Percentiles rank a stretch among this genome's conserved stretches.
Conservation (phyloP, 2,797 vertebrate species). For the Macropus fuliginosus region DNA sequence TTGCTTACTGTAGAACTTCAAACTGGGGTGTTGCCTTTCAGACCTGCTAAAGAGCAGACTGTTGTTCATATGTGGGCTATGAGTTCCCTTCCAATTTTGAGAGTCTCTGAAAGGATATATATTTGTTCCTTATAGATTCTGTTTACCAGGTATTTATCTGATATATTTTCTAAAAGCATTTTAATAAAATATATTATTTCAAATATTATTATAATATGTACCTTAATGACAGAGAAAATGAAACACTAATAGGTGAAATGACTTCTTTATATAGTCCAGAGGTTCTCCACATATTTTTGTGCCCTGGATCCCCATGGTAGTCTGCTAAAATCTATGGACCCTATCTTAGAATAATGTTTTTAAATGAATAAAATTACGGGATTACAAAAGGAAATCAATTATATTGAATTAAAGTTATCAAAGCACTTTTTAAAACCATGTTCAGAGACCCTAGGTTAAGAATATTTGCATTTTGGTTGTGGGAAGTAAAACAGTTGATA, state of each 20-base stretch:
- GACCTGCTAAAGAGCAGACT: background rate
- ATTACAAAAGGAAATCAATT: background rate
- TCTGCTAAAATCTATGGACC: background rate
- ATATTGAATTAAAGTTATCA: background rate
- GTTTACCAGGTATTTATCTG: background rate
- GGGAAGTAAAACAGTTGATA: background rate
- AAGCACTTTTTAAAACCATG: background rate
- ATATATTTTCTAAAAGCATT: background rate
- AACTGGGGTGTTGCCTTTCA: background rate
- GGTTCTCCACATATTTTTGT: background rate
- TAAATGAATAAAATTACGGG: background rate
- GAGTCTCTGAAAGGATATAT: background rate
- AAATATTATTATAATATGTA: background rate
- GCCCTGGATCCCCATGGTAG: background rate
- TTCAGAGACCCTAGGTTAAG: background rate
- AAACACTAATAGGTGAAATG: background rate
- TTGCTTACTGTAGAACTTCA: background rate
- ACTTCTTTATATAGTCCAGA: background rate
- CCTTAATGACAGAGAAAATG: background rate
- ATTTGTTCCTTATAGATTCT: background rate
- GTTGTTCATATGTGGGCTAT: background rate
- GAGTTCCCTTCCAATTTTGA: background rate
- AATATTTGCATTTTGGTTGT: background rate
- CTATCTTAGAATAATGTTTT: background rate
- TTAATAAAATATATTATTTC: background rate